Evolutionary conservation across 2,113 vertebrate species (phyloP), one percentile per base, ranked within the genome.

Genomic region (Rousettus leschenaultii): DNA sequence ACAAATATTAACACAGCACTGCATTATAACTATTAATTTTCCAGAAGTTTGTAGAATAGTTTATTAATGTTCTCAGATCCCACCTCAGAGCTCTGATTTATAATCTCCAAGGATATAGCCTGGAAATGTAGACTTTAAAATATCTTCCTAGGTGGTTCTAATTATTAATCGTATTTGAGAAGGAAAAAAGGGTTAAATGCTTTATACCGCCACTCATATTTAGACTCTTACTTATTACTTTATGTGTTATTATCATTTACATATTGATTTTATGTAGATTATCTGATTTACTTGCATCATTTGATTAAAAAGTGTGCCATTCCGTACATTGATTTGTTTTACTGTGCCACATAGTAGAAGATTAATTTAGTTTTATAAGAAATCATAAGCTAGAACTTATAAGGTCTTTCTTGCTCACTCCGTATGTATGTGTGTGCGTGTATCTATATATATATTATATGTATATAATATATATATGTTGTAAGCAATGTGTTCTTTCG

Each of bases 181-280:
- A 45, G 43, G 19, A 65, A 68, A 38, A 89, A 96, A 83, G 8
- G 10, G 30, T 85, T 94, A 95, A 84, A 82, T 92, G 80, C 95
- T 90, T 95, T 92, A 22, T 10, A 91, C 95, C 66, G 53, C 16
- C n/a, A 40, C 6, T 95, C 70, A 78, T 57, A 92, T 90, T 95
- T 93, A 95, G 48, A 86, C 48, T 82, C 89, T 53, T 96, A 90
- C 89, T 53, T 96, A 88, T 97, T 94, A 48, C 71, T 83, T 87
- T 79, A 94, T 95, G 95, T 84, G 97, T 97, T 16, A 86, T 87
- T 53, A 88, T 89, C 77, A 95, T 35, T 95, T 90, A 10, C 61
- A 78, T 89, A 91, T 97, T 97, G 95, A 97, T 95, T 97, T 97
- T 92, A 89, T 94, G 70, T 80, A 97, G 89, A 96, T 97, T 89